Base-by-base conservation (phyloP, 1,140 invertebrate genomes). In the Ips nitidus region DNA sequence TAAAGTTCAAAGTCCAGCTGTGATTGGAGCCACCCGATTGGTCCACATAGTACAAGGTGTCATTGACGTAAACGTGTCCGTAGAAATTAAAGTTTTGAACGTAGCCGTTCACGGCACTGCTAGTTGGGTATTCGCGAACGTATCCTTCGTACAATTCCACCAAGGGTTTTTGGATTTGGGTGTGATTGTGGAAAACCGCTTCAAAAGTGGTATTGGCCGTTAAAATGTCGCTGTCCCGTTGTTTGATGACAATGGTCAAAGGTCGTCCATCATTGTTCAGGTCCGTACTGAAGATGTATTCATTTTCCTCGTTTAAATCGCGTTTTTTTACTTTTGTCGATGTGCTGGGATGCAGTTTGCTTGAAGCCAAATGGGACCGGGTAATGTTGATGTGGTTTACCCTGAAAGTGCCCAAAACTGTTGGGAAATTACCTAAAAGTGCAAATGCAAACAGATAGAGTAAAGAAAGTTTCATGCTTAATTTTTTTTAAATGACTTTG, bases 51-150 rank as follows among this genome's bases (percentile, higher is more conserved):
- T 59, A 74, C 40, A 68, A 6, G 7, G 52, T 67, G 37, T 70
- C 41, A 41, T 52, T 58, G 7, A 71, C 37, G 40, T 63, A 50
- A 4, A 74, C 22, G n/a, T 62, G 66, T 8, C 73, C 73, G 61
- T 72, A 74, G 62, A 74, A 74, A 43, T 59, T 56, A 6, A 40
- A 6, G 40, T 71, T 37, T 42, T 71, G 56, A 37, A 74, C n/a
- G 47, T 74, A 74, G 22, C 73, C 73, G 43, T 43, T 64, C 5
- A 72, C 60, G 4, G 66, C 66, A 58, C 69, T 71, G 22, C 58
- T 64, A 38, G 57, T 7, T 7, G 68, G 68, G 8, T n/a, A 8
- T 2, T 64, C 53, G 5, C 8, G 4, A 5, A 70, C 42, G 42
- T 57, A 70, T 4, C 68, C 68, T 59, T 70, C 68, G 8, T 50